Conservation (phyloP, 2,113 vertebrate genomes). For the Stictonetta naevosa region DNA sequence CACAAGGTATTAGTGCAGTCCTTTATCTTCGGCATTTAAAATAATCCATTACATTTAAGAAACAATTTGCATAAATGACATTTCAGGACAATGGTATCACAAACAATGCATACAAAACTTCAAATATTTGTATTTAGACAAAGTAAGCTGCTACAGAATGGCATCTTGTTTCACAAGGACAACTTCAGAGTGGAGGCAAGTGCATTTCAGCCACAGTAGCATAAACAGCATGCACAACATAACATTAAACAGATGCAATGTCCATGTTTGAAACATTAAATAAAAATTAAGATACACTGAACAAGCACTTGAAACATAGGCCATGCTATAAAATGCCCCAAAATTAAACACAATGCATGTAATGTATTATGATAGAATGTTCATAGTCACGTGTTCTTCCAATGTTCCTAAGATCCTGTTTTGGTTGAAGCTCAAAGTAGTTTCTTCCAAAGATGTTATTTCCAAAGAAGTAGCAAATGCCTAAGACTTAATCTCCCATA, state of each 20-base stretch:
- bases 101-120: slow-evolving; percentile 45
- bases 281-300: slow-evolving; percentile 23
- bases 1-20: not conserved
- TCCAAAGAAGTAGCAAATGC: not conserved
- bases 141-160: slow-evolving; percentile 59
- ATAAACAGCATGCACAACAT: slow-evolving; percentile 51
- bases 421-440: not conserved
- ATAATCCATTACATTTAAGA: not conserved
- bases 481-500: not conserved
- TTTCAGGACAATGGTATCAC: not conserved
- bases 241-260: slow-evolving; percentile 36
- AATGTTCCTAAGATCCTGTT: not conserved
- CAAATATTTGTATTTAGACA: slow-evolving; percentile 14
- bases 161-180: slow-evolving; percentile 40
- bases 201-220: slow-evolving; percentile 44
- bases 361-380: not conserved
- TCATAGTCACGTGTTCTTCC: not conserved
- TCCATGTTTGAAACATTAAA: slow-evolving; percentile 42
- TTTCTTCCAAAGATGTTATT: not conserved
- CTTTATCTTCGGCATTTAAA: not conserved
- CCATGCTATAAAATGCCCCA: slow-evolving; percentile 67
- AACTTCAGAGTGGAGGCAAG: slow-evolving; percentile 52
- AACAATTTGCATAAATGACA: not conserved
- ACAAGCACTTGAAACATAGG: slow-evolving; percentile 29
- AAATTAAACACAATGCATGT: not conserved